Evolutionary conservation across 2,888 invertebrate species (phyloP).

Genomic region (Steinernema hermaphroditum): DNA sequence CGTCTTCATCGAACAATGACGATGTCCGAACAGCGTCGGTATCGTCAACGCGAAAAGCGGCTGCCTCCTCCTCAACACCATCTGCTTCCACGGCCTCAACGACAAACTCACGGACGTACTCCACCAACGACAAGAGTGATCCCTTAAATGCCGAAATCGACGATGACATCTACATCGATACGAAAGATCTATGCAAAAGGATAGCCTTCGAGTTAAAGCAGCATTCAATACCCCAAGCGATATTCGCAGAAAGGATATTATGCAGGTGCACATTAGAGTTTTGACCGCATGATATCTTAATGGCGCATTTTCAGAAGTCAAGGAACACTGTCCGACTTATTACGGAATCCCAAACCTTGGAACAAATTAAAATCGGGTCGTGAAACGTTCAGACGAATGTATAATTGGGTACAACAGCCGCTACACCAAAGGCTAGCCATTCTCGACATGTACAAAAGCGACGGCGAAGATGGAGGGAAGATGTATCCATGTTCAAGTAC

Average conservation of each 20-base stretch:
- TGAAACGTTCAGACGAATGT: slow-evolving; percentile 66
- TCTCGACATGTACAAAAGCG: slow-evolving; percentile 63
- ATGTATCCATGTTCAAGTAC: slow-evolving; percentile 18
- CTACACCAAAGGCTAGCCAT: slow-evolving; percentile 58
- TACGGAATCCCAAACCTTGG: slow-evolving; percentile 67
- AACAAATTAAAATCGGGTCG: slow-evolving; percentile 66
- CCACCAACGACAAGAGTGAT: slow-evolving; percentile 57
- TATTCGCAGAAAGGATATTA: slow-evolving; percentile 64
- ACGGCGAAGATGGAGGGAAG: slow-evolving; percentile 14
- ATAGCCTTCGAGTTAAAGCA: slow-evolving; percentile 65
- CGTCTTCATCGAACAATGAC: slow-evolving; percentile 24
- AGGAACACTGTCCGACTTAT: slow-evolving; percentile 65
- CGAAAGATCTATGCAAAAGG: slow-evolving; percentile 61
- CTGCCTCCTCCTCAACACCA: not conserved
- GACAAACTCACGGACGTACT: slow-evolving; percentile 40
- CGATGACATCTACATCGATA: slow-evolving; percentile 66
- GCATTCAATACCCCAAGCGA: slow-evolving; percentile 57
- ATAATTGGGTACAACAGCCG: slow-evolving; percentile 65
- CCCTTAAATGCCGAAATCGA: slow-evolving; percentile 65
- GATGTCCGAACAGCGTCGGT: not conserved
- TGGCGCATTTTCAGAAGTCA: slow-evolving; percentile 58
- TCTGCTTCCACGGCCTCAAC: not conserved
- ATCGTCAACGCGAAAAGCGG: not conserved
- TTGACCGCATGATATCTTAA: slow-evolving; percentile 9
- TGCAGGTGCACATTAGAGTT: slow-evolving; percentile 43